These are phyloP conservation scores for Carcharodon carcharias DNA, from an alignment of 2,797 vertebrate genomes.

Conservation along the genomic window DNA sequence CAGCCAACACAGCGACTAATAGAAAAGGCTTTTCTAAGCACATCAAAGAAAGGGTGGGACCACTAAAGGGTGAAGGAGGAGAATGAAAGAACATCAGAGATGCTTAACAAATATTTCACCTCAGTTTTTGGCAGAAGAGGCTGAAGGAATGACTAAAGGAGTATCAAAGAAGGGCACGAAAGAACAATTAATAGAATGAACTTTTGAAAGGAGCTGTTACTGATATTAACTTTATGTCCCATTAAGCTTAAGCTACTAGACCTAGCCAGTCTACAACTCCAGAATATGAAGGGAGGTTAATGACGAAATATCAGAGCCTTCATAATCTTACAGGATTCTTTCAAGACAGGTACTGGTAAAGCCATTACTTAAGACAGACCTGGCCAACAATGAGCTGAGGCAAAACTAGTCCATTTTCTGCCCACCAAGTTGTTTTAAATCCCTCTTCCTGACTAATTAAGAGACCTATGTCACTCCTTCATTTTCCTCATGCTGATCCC, in stretches of 20 bases:
- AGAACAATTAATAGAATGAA: background rate
- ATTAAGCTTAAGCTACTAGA: background rate
- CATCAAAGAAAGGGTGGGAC: background rate
- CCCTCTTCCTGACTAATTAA: no score
- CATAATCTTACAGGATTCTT: background rate
- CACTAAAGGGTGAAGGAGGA: background rate
- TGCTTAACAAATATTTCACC: slow-evolving; percentile 6
- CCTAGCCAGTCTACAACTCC: background rate
- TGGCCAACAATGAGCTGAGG: no score
- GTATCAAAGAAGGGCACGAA: background rate
- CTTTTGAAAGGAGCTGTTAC: background rate
- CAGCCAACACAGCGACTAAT: background rate
- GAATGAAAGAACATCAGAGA: background rate
- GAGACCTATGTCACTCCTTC: no score
- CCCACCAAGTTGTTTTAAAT: no score
- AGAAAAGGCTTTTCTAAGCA: background rate
- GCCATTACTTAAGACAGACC: no score
- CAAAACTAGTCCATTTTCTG: no score
- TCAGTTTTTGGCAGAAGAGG: background rate
- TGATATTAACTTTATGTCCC: background rate
- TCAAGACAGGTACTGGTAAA: background rate
- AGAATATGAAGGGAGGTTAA: background rate
- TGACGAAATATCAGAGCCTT: background rate
- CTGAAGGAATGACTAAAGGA: background rate
- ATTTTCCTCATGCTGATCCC: no score